Base-by-base conservation (phyloP, 2,113 vertebrate species). In the Gallinago paraguaiae region DNA sequence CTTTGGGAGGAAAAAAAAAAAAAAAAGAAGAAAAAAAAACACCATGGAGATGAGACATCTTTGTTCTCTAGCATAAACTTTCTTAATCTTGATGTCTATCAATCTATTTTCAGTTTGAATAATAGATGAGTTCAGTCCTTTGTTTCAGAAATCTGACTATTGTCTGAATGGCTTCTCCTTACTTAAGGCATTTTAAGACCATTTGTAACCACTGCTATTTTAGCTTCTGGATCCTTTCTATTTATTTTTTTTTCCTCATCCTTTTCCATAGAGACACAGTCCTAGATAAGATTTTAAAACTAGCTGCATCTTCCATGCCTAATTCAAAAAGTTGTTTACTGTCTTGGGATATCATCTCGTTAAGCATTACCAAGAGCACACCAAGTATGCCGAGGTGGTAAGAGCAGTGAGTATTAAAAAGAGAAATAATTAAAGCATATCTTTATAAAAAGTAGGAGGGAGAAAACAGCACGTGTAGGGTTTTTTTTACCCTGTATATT, bases 31-130 rank as follows among this genome's bases (percentile, higher is more conserved):
- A 53, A 33, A 25, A 45, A n/a, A 30, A 54, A 17, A 10, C 25
- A 6, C 63, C 76, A 51, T 20, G 51, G 84, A 97, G 86, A 96
- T 95, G 95, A 98, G 88, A 95, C 84, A 85, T 86, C 97, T 95
- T 95, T 76, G 83, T 95, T 97, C 93, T 93, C 89, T 46, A 82
- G 54, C 71, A 91, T 65, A 88, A 97, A 97, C 91, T 96, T 96
- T 97, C 94, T 90, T 97, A 95, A 93, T 95, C 92, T 93, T 86
- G 91, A 93, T 74, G 64, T 88, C 96, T 95, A 95, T 97, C 93
- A 89, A 95, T 97, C 96, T 96, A 96, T 97, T 97, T 97, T 97
- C 91, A 87, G 71, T 95, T 90, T 95, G 95, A 97, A 97, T 94
- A 97, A 97, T 67, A 95, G 31, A 87, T 97, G 94, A 98, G 95